A percentile compares a stretch with the other conserved stretches of the same genome.
phyloP scores from a whole-genome alignment of 2,888 invertebrate genomes.

The Strigamia crassipes region DNA sequence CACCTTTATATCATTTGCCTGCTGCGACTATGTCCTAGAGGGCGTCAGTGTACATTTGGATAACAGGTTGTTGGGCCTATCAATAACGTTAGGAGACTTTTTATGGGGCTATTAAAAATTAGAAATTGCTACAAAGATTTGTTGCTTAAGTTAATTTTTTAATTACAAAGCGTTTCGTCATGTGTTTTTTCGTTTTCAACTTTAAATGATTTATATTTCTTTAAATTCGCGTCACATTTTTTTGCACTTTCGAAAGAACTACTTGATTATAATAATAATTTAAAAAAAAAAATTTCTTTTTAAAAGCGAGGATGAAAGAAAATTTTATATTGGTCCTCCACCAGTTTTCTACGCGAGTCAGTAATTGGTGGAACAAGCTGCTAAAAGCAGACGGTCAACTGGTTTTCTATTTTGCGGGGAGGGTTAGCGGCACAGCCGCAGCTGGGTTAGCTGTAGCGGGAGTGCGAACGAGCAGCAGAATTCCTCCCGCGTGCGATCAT shows the following conservation, averaged over 20 bases:
- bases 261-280: background rate
- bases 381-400: slow-evolving; percentile 37
- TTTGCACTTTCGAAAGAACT: background rate
- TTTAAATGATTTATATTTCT: background rate
- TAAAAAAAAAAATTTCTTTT: too few relatives aligned
- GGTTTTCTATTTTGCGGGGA: background rate
- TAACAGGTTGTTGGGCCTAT: slow-evolving; percentile 26
- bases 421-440: background rate
- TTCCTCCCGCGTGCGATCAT: slow-evolving; percentile 44
- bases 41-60: slow-evolving; percentile 31
- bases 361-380: slow-evolving; percentile 33
- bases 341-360: slow-evolving; percentile 4
- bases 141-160: slow-evolving; percentile 29
- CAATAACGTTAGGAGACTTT: slow-evolving; percentile 33
- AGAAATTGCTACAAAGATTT: slow-evolving; percentile 39
- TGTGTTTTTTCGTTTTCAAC: background rate
- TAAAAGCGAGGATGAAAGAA: background rate
- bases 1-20: background rate
- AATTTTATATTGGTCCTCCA: background rate
- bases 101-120: slow-evolving; percentile 24
- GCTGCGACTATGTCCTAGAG: slow-evolving; percentile 13
- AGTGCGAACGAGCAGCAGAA: background rate
- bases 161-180: slow-evolving; percentile 10
- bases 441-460: background rate
- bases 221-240: background rate